These are phyloP conservation scores for Hoplodrina ambigua DNA, from an alignment of 2,888 invertebrate species.

Conservation along the genomic window DNA sequence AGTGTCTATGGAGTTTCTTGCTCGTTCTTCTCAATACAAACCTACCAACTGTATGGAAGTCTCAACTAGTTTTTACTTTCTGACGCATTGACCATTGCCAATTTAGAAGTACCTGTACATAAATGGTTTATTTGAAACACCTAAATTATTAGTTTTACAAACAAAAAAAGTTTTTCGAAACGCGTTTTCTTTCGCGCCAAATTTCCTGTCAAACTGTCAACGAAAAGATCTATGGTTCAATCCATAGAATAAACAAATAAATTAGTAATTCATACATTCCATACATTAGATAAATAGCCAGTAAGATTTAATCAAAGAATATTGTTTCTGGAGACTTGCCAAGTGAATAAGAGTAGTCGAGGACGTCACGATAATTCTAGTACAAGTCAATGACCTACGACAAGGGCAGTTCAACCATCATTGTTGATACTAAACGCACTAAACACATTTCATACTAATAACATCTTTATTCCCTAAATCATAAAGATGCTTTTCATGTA, in stretches of 20 bases:
- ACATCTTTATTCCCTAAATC: accelerated
- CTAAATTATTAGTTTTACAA: too few species aligned
- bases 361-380: constrained; percentile 40
- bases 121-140: too few species aligned
- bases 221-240: too few species aligned
- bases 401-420: constrained; percentile 37
- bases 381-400: constrained; percentile 46
- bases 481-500: background rate
- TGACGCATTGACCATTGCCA: too few species aligned
- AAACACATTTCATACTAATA: background rate
- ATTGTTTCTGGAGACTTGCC: constrained; percentile 40
- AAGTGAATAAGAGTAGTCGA: constrained; percentile 20
- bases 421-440: constrained; percentile 24
- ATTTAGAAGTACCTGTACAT: too few species aligned
- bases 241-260: background rate
- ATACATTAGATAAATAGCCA: constrained; percentile 5
- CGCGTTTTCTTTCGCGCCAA: too few species aligned
- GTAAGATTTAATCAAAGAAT: constrained; percentile 23
- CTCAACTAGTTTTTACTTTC: too few species aligned
- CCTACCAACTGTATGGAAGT: too few species aligned
- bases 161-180: too few species aligned
- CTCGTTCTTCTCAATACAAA: too few species aligned
- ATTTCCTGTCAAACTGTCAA: too few species aligned
- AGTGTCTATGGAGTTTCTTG: too few species aligned
- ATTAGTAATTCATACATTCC: background rate